Evolutionary conservation across 2,797 vertebrate genomes (phyloP), one percentile per base, ranked within the genome.

Genomic region (Rhinatrema bivittatum): DNA sequence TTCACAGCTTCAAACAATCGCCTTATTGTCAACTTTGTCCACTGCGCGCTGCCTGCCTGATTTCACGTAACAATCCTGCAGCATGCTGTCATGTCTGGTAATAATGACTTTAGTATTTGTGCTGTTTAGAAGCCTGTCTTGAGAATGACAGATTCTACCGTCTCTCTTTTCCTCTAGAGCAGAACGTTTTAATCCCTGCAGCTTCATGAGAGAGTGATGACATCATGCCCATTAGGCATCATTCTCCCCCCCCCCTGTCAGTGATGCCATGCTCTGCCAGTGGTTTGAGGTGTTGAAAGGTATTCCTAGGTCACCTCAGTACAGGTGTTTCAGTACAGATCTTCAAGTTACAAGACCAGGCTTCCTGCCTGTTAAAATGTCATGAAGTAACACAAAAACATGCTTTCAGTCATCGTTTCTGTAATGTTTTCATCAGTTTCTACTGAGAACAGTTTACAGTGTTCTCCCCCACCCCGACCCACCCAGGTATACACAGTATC

Each of bases 291-390:
- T 32, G 26, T 14, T 50, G 60, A 60, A 57, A 70, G 37, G 14
- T 14, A 53, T 53, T 20, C 2, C 29, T 40, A 46, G 29, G 24
- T 61, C 62, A 50, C 41, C 37, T 65, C 29, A 27, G 0, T 32
- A 49, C 63, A 68, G 50, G 50, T 56, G 46, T 51, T 53, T 39
- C 43, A 73, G 51, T 50, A 45, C 15, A 38, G 49, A 64, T 46
- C 44, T 54, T 20, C 45, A 41, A 14, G 35, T 46, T 49, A 46
- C 32, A 49, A 24, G 31, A 40, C 34, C 29, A 63, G 42, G 35
- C 37, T 31, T 2, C 0, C 25, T 53, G 46, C 66, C 53, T 42
- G 37, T 20, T 24, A 32, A n/a, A 39, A 47, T 48, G 46, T 40
- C 20, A 51, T 62, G 49, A 56, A 65, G 36, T 55, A 39, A 16